These are phyloP conservation scores for Centruroides vittatus DNA, from an alignment of 1,140 invertebrate species.

Conservation along the genomic window DNA sequence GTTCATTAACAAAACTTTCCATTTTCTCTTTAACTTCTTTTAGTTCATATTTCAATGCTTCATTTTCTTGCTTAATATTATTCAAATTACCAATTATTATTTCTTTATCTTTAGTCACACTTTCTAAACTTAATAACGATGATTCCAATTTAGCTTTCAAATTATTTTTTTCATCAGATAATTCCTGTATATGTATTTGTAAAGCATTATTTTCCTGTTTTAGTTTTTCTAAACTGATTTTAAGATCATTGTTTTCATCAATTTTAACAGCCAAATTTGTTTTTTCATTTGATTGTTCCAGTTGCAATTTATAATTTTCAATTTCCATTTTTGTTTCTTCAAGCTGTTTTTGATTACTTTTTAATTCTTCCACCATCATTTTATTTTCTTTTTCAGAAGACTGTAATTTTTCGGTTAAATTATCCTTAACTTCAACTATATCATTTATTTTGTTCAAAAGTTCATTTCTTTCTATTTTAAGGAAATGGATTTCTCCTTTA, in stretches of 20 bases:
- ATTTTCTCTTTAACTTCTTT: neutral
- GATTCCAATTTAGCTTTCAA: conserved; percentile 2
- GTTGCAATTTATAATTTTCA: too few species aligned
- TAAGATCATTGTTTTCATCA: too few species aligned
- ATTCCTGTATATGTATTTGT: neutral
- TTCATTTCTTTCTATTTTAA: neutral
- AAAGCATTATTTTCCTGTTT: neutral
- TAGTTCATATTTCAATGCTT: neutral
- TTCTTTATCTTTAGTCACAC: neutral
- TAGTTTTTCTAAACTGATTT: neutral
- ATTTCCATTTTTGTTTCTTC: too few species aligned
- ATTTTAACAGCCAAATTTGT: too few species aligned
- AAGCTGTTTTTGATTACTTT: neutral
- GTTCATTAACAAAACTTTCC: neutral
- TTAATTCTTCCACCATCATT: neutral
- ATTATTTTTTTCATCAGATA: neutral
- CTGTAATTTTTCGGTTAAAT: neutral
- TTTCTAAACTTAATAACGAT: conserved; percentile 1
- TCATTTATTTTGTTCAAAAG: neutral
- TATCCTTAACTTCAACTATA: neutral
- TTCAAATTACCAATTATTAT: neutral
- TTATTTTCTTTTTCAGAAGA: conserved; percentile 1
- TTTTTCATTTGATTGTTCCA: too few species aligned
- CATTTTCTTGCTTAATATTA: neutral
- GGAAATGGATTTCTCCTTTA: neutral